phyloP scores from a whole-genome alignment of 1,140 invertebrate genomes.

The Drosophila littoralis region DNA sequence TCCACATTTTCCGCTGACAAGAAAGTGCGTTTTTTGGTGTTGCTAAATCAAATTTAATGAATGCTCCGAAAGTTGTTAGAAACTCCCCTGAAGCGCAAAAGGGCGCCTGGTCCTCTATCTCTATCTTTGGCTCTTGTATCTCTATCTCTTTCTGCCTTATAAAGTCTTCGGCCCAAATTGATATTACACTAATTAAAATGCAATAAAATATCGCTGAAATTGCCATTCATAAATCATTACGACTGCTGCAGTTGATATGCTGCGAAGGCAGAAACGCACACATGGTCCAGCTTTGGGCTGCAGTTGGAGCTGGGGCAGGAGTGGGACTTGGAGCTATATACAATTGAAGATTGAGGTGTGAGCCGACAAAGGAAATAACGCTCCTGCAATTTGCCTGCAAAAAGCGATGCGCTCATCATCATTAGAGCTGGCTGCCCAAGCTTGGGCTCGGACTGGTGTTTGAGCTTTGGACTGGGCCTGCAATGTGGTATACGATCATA shows the following conservation, averaged over 20 bases:
- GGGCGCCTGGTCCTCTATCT: not conserved
- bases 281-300: constrained; percentile 20
- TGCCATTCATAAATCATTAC: constrained; percentile 79
- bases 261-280: constrained; percentile 4
- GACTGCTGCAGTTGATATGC: constrained; percentile 42
- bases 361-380: constrained; percentile 79
- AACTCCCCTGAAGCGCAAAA: constrained; percentile 17
- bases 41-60: constrained; percentile 70
- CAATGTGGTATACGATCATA: constrained; percentile 42
- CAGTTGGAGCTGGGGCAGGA: not conserved
- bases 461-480: not conserved
- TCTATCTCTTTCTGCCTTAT: constrained; percentile 17
- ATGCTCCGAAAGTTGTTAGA: constrained; percentile 33
- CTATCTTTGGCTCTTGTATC: not conserved
- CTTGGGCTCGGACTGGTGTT: not conserved
- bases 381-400: constrained; percentile 76
- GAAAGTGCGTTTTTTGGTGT: constrained; percentile 45
- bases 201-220: constrained; percentile 76
- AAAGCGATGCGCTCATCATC: constrained; percentile 80
- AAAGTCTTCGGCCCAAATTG: constrained; percentile 60
- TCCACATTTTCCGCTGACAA: constrained; percentile 12
- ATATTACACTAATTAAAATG: constrained; percentile 83
- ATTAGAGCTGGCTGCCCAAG: constrained; percentile 54
- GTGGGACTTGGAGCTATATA: constrained; percentile 33
- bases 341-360: constrained; percentile 71